Base-by-base conservation (phyloP, 2,797 vertebrate species). In the Pseudochaenichthys georgianus region DNA sequence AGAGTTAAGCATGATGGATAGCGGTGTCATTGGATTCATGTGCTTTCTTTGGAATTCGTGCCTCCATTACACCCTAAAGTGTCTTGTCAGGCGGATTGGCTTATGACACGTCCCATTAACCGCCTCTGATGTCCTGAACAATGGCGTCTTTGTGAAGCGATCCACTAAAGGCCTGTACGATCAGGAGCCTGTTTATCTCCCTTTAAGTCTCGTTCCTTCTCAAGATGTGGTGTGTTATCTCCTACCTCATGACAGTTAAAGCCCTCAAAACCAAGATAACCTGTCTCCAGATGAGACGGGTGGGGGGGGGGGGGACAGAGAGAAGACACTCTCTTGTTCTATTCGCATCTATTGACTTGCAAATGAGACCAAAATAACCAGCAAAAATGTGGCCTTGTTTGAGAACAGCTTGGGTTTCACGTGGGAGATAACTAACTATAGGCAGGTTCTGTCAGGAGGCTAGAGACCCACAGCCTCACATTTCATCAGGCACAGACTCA, bases 321-420 rank as follows among this genome's bases (percentile, higher is more conserved):
- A 90, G 77, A 54, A 89, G 82, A 85, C 78, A 65, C 82, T 84
- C 78, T 83, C 81, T 90, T 89, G 87, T 92, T 91, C 83, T 81
- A 68, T 66, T 89, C 51, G 2, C 71, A 69, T 85, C 85, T 85
- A 90, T 93, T 93, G 90, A 94, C 90, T 92, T 93, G 91, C 89
- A 93, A 94, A 94, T 93, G 83, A 93, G 85, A 89, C 90, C 73
- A 77, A 86, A 92, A 89, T 88, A 93, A 90, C 87, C 81, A 75
- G 74, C 78, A 89, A 91, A 92, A 92, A 93, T 88, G 87, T 89
- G 84, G 67, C 88, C 87, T 89, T 89, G 89, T 88, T 89, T 77
- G 78, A 89, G 83, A 81, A 63, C 57, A 64, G 80, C 78, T 87
- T 89, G 75, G 69, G 75, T 92, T 91, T 93, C 91, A 83, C 57